These are phyloP conservation scores for Prietella phreatophila DNA, from an alignment of 2,113 vertebrate genomes.

Conservation along the genomic window DNA sequence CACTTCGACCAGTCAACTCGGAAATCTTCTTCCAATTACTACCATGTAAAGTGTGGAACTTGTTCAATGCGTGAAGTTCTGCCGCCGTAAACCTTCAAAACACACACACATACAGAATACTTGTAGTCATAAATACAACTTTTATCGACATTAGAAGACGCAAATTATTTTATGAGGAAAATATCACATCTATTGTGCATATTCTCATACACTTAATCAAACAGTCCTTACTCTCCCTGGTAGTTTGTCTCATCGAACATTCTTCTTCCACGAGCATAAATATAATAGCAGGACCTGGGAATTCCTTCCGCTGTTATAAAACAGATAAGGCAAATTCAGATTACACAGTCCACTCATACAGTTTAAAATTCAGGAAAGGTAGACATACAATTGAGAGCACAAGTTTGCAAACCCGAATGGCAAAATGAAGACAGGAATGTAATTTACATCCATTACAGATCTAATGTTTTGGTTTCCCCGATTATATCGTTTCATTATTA, in stretches of 20 bases:
- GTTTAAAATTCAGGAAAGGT: background rate
- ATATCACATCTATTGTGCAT: background rate
- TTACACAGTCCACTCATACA: background rate
- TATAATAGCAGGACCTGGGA: constrained; percentile 59
- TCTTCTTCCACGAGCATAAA: constrained; percentile 62
- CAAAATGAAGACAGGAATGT: background rate
- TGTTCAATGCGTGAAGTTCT: constrained; percentile 54
- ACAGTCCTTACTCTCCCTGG: constrained; percentile 63
- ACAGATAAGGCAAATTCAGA: background rate
- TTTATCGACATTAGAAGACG: background rate
- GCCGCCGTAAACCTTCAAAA: constrained; percentile 62
- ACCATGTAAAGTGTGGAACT: constrained; percentile 63
- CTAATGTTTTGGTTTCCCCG: background rate
- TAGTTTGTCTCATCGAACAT: constrained; percentile 61
- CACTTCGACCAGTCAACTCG: constrained; percentile 64
- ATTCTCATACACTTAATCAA: background rate
- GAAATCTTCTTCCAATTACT: constrained; percentile 68
- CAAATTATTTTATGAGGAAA: background rate
- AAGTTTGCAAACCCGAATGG: background rate
- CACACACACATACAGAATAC: background rate
- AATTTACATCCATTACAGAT: background rate
- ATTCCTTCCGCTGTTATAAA: constrained; percentile 63
- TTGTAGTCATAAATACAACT: background rate
- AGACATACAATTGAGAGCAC: background rate
- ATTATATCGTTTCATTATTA: no score